Evolutionary conservation across 2,113 vertebrate genomes (phyloP), one percentile per base, ranked within the genome.

Genomic region (Prochilodus magdalenae): DNA sequence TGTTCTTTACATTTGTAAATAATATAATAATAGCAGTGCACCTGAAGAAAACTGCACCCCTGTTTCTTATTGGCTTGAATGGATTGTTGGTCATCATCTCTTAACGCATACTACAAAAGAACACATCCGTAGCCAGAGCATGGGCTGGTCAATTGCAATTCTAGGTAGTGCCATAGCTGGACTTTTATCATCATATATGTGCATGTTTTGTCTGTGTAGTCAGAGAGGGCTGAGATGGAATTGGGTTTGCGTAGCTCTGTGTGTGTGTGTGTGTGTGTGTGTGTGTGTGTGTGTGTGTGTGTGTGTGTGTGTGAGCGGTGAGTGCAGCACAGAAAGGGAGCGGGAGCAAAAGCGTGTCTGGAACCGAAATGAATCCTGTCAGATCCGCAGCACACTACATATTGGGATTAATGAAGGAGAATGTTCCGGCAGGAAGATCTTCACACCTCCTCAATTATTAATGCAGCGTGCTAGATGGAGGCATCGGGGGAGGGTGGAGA

Each of bases 341-440:
- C 44, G 10, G n/a, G 44, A 44, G 73, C 55, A 70, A 20, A 33
- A 80, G 73, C 59, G 47, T 73, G 79, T 77, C 69, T 18, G 47
- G 18, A 73, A 53, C 79, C 29, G 22, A 84, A 83, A 87, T 85
- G 72, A 85, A 84, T 80, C 70, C 63, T 88, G 84, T 88, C 74
- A 80, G 78, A 79, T 77, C 81, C 80, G 82, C 76, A 77, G 79
- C 75, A 13, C 73, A 51, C 62, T 76, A 87, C 86, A 88, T 86
- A 85, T 86, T 84, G 71, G 83, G 88, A 87, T 87, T 87, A 90
- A 90, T 90, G 83, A 84, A 80, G 73, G 76, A 49, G 86, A 85
- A 75, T 87, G 80, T 86, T 87, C 80, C 66, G 60, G 72, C 16
- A 62, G 36, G 73, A 76, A 83, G 67, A 81, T 80, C 86, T 80